Conservation (phyloP, 2,113 vertebrate species). For the Ia io region DNA sequence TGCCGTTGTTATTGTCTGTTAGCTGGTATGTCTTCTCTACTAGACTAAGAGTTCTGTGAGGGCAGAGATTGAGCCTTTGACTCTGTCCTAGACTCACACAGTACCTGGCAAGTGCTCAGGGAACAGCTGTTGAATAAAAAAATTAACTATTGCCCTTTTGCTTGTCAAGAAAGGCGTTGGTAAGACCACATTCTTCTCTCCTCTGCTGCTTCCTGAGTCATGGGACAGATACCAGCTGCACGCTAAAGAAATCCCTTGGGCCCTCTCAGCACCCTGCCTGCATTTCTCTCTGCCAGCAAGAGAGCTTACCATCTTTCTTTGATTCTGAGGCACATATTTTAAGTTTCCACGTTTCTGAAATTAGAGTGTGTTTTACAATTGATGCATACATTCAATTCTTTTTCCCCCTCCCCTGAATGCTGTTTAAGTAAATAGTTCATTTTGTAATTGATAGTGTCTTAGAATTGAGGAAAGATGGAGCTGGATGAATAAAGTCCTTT, state of each 20-base stretch:
- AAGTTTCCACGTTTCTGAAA: not conserved
- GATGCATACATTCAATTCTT: not conserved
- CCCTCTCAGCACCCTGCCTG: not conserved
- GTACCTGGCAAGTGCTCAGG: not conserved
- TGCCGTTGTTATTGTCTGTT: not conserved
- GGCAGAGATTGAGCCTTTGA: not conserved
- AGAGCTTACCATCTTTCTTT: not conserved
- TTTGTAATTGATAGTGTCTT: not conserved
- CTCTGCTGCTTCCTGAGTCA: not conserved
- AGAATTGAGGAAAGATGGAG: not conserved
- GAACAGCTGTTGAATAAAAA: not conserved
- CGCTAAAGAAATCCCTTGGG: not conserved
- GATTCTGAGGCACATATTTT: not conserved
- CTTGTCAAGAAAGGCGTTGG: not conserved
- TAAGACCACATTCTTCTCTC: not conserved
- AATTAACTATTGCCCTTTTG: not conserved
- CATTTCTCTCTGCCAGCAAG: not conserved
- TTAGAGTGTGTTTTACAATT: not conserved
- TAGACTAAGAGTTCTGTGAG: not conserved
- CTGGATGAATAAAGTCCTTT: not conserved
- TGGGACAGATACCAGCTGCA: not conserved
- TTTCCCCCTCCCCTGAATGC: not conserved
- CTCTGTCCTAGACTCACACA: not conserved
- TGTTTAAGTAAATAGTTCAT: not conserved
- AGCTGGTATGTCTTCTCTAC: not conserved